Percentiles rank a stretch among this genome's conserved stretches.
phyloP scores from a whole-genome alignment of 2,888 invertebrate species.

The Drosophila melanosoma region DNA sequence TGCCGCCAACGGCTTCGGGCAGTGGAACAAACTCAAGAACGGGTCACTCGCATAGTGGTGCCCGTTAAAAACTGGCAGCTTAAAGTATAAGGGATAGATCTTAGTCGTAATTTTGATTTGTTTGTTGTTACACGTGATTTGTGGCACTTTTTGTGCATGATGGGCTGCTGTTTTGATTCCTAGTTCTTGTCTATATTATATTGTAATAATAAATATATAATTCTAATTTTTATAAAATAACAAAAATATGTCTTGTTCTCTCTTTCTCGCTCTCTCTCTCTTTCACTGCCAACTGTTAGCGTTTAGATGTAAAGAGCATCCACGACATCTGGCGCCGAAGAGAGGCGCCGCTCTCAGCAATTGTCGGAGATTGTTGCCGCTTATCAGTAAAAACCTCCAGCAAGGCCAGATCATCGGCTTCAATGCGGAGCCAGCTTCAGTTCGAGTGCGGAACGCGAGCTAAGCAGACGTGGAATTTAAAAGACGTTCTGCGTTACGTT shows the following conservation, averaged over 20 bases:
- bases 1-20: constrained; percentile 3
- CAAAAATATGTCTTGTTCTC: neutral
- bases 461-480: constrained; percentile 60
- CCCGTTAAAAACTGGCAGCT: constrained; percentile 35
- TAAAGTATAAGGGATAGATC: constrained; percentile 16
- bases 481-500: constrained; percentile 32
- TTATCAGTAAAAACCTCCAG: constrained; percentile 69
- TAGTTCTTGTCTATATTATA: constrained; percentile 56
- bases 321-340: constrained; percentile 14
- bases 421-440: constrained; percentile 60
- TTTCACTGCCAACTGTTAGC: neutral
- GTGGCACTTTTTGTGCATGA: constrained; percentile 56
- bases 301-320: constrained; percentile 23
- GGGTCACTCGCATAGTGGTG: constrained; percentile 73
- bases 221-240: constrained; percentile 36
- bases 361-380: constrained; percentile 25
- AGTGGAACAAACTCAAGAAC: constrained; percentile 53
- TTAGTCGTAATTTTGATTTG: constrained; percentile 28
- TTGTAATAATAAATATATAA: constrained; percentile 50
- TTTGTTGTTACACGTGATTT: constrained; percentile 62
- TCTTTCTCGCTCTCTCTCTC: neutral
- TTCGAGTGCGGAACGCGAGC: constrained; percentile 74
- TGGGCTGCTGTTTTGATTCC: constrained; percentile 48
- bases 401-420: constrained; percentile 65
- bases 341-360: constrained; percentile 38